Evolutionary conservation across 2,113 vertebrate genomes (phyloP), one percentile per base, ranked within the genome.

Genomic region (Vulpes ferrilata): DNA sequence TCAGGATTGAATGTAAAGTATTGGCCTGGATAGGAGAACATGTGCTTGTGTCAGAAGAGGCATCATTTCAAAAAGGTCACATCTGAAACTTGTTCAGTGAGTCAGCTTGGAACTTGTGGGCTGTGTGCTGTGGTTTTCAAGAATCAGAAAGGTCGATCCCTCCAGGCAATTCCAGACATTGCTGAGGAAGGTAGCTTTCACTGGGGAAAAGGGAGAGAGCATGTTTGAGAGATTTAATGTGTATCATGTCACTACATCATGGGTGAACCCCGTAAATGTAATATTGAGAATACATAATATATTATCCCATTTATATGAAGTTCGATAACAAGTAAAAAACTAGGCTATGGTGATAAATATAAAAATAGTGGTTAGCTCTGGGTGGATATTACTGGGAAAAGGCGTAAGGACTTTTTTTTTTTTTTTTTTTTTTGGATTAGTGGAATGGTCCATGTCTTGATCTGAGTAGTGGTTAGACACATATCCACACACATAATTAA

Each of bases 61-160:
- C 43, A 51, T 94, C 85, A 13, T 94, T 96, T 94, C 92, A 60
- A 71, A 97, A 98, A 97, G 97, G 97, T 97, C 97, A 98, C 88
- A 91, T 96, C 79, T 97, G 96, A 98, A 98, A 98, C 92, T 64
- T 93, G 88, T 96, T 64, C 73, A 69, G 76, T 69, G 67, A 97
- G 94, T 96, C 81, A 67, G 92, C 92, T 57, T 85, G 59, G 51
- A 97, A 64, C 69, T 38, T 17, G 20, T 25, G 69, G 60, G 71
- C 53, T 92, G 11, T 95, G 94, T 80, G 85, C 79, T 30, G 1
- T 62, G 81, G 80, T 82, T 96, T 96, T 85, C 71, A 95, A 95
- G 78, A 97, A 94, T 84, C 81, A 69, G 67, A 96, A 98, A 96
- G 97, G 71, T 87, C 78, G 78, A 69, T n/a, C 32, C 74, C 96